phyloP scores from a whole-genome alignment of 2,113 vertebrate species.

The Oncorhynchus nerka region DNA sequence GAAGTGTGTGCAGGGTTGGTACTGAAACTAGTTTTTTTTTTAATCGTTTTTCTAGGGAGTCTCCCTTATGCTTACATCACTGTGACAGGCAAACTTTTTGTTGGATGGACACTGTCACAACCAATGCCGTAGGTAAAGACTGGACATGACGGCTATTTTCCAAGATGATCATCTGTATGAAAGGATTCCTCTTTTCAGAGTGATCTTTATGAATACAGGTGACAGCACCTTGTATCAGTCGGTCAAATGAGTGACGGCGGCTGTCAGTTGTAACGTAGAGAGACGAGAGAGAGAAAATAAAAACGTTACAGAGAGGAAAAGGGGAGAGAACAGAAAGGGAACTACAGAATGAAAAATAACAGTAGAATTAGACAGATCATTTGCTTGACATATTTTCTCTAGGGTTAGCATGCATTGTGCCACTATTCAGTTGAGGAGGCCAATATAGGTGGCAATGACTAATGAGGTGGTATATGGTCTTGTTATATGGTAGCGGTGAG shows the following conservation, averaged over 20 bases:
- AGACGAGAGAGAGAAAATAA: background rate
- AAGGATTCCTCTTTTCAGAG: background rate
- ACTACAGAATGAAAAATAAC: background rate
- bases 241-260: background rate
- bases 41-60: background rate
- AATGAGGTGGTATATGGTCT: no score
- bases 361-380: background rate
- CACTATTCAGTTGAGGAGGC: no score
- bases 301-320: background rate
- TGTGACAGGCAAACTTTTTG: conserved; percentile 6
- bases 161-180: background rate
- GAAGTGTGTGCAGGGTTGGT: no score
- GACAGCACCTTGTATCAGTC: background rate
- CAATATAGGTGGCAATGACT: no score
- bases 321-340: background rate
- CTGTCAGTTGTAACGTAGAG: background rate
- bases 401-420: no score
- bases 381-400: background rate
- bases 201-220: background rate
- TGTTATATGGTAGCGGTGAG: no score
- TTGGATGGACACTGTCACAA: conserved; percentile 9
- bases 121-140: background rate
- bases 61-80: background rate
- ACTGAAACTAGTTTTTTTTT: background rate
- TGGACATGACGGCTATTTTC: no score